Percentiles rank a stretch among this genome's conserved stretches.
phyloP scores from a whole-genome alignment of 2,888 invertebrate genomes.

The Lucinisca nassula region DNA sequence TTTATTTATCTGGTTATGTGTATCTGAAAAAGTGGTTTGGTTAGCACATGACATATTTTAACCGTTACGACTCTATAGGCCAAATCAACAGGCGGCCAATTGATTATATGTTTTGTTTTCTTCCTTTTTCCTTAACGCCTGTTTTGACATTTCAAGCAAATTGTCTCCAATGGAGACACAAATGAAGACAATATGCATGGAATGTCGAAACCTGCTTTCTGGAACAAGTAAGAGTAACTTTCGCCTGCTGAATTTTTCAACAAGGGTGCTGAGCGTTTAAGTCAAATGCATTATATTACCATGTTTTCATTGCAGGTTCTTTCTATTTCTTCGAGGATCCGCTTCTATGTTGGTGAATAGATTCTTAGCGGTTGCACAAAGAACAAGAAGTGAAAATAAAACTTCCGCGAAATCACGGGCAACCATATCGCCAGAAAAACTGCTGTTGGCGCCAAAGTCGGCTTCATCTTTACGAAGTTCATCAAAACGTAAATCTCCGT shows the following conservation, averaged over 20 bases:
- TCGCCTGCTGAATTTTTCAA: neutral
- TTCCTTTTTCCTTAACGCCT: neutral
- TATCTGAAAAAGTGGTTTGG: no score
- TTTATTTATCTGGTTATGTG: no score
- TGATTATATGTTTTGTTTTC: no score
- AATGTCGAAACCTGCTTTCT: neutral
- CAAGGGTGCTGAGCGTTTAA: neutral
- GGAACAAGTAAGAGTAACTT: neutral
- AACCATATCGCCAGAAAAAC: slow-evolving; percentile 8
- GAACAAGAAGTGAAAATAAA: slow-evolving; percentile 20
- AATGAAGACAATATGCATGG: neutral
- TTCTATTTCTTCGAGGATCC: slow-evolving; percentile 51
- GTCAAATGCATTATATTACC: neutral
- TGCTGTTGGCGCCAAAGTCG: slow-evolving; percentile 1
- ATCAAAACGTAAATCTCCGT: slow-evolving; percentile 1
- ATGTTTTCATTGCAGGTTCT: slow-evolving; percentile 22
- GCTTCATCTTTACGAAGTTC: neutral
- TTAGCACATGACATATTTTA: no score
- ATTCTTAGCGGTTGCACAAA: slow-evolving; percentile 18
- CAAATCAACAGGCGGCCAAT: no score
- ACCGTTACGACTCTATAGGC: no score
- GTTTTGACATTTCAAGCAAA: neutral
- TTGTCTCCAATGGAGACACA: neutral
- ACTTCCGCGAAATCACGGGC: slow-evolving; percentile 34
- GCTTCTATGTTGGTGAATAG: slow-evolving; percentile 58